Base-by-base conservation (phyloP, 1,140 invertebrate genomes). In the Choristoneura fumiferana region DNA sequence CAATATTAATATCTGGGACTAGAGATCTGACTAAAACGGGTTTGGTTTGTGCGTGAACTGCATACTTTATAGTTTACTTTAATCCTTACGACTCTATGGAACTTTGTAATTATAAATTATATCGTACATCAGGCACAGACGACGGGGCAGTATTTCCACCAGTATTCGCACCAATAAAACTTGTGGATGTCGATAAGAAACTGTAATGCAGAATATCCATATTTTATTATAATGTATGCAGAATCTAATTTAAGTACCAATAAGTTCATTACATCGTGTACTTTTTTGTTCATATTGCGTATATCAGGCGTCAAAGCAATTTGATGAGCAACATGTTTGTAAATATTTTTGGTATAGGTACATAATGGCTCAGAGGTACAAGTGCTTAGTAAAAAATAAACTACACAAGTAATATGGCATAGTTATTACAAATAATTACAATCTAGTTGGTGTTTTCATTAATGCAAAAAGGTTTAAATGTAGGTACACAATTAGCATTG, bases 21-120 rank as follows among this genome's bases (percentile, higher is more conserved):
- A 87, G 84, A 87, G 67, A 73, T 80, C 73, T 87, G 84, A 87
- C 84, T 87, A 87, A 75, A 73, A 67, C 63, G 66, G 70, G 75
- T 75, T 76, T 81, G 72, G 62, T 72, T 74, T 79, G 73, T 77
- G 78, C 71, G 69, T 70, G 53, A 67, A 58, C 65, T 63, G 43
- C 43, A 22, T n/a, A 12, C 4, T 49, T 49, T 49, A 22, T 49
- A 18, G 22, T 49, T 49, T 33, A n/a, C 14, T 49, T 49, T 43
- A n/a, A 22, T 49, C 22, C 43, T 49, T 49, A 45, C 17, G 43
- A 33, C 22, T 15, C 43, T 49, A 49, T 33, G 18, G 29, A 49
- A 49, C 43, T 49, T 49, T 33, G 18, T 29, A 12, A 49, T 22
- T 8, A 22, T n/a, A n/a, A 12, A 3, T 22, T 22, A n/a, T 22